phyloP scores from a whole-genome alignment of 2,888 invertebrate genomes.

The Cerastoderma edule region DNA sequence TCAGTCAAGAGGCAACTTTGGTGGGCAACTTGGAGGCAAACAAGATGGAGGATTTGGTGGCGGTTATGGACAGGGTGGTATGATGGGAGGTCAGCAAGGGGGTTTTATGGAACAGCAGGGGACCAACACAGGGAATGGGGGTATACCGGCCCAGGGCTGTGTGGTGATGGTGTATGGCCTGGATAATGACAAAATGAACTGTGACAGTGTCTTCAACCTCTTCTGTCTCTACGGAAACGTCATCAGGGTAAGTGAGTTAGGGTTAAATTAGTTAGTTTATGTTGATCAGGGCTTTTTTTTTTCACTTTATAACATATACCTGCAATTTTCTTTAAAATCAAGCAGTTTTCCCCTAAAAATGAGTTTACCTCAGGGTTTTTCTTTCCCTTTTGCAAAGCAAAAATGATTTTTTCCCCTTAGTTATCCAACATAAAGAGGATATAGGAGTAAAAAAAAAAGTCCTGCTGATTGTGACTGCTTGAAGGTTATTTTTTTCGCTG shows the following conservation, averaged over 20 bases:
- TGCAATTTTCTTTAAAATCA: too few relatives aligned
- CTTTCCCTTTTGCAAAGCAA: too few relatives aligned
- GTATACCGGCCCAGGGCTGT: constrained; percentile 84
- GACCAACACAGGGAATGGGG: background rate
- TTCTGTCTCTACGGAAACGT: constrained; percentile 99
- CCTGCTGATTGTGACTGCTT: too few relatives aligned
- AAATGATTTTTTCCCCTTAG: too few relatives aligned
- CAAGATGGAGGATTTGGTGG: constrained; percentile 51
- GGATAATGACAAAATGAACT: constrained; percentile 96
- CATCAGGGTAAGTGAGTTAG: constrained; percentile 90
- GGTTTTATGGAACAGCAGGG: constrained; percentile 43
- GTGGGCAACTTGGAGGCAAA: constrained; percentile 30
- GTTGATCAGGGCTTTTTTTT: too few relatives aligned
- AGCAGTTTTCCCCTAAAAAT: too few relatives aligned
- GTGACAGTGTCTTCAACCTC: constrained; percentile 98
- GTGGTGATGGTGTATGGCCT: constrained; percentile 99
- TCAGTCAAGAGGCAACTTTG: constrained; percentile 15
- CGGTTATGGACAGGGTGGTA: constrained; percentile 13
- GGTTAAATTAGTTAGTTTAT: background rate
- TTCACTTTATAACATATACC: too few relatives aligned
- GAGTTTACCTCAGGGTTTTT: too few relatives aligned
- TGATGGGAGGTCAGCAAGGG: constrained; percentile 31
- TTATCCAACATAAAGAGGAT: too few relatives aligned
- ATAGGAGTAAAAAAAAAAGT: too few relatives aligned
- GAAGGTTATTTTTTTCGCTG: too few relatives aligned